Evolutionary conservation across 1,140 invertebrate genomes (phyloP), one percentile per base, ranked within the genome.

Genomic region (Yoshiicerus persimilis): DNA sequence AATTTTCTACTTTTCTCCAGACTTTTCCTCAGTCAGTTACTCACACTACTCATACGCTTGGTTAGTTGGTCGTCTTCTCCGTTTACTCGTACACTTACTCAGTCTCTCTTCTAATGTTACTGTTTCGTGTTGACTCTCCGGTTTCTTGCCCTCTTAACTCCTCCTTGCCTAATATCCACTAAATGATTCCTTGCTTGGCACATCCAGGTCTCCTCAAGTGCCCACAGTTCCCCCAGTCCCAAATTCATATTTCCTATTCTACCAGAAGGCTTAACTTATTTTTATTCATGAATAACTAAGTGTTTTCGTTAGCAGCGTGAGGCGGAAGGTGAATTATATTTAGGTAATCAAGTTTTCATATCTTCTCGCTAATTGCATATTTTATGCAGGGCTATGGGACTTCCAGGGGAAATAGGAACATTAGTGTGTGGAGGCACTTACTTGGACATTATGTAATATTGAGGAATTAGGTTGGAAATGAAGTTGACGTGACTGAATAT

Each of bases 1-100:
- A 80, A 80, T 80, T 80, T 34, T 80, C 75, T 34, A 80, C 75
- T 80, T 80, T 32, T 80, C 75, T 80, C 75, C 75, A 80, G 75
- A 80, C 34, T 80, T 80, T 80, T 34, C 13, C 34, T 25, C 75
- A 80, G 34, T 34, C n/a, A 80, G 16, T 80, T 38, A 38, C 34
- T 80, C 75, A 38, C 34, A 80, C 75, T 32, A 80, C 32, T 80
- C 75, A 80, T 36, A 80, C 32, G 75, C 27, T 34, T 80, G 32
- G 75, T 80, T 80, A 80, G 34, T 80, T 80, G 20, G 30, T 80
- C 32, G 75, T 80, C 32, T 80, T 80, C 16, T 34, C 32, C 32
- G 75, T 34, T 38, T 38, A 23, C 20, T 70, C 13, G 30, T 36
- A 32, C 16, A 25, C 6, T 34, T 9, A 9, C 8, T 34, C 32